phyloP scores from a whole-genome alignment of 1,140 invertebrate species.

The Thaumetopoea pityocampa region DNA sequence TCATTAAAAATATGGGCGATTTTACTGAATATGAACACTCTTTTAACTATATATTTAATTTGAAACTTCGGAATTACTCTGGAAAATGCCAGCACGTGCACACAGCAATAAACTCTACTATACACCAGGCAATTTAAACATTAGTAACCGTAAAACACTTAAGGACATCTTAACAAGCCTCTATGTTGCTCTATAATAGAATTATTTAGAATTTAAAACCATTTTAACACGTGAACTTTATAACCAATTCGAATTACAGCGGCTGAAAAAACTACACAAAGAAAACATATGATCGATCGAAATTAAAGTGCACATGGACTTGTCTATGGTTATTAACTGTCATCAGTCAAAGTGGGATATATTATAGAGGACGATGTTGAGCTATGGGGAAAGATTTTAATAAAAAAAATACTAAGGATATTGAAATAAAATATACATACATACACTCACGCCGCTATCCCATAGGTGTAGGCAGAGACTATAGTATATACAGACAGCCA shows the following conservation, averaged over 20 bases:
- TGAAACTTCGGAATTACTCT: slow-evolving; percentile 53
- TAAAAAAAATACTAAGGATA: not conserved
- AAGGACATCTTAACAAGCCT: not conserved
- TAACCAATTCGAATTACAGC: slow-evolving; percentile 67
- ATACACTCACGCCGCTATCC: too few species aligned
- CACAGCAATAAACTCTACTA: slow-evolving; percentile 54
- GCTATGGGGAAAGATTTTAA: not conserved
- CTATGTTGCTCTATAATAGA: slow-evolving; percentile 8
- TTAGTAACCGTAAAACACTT: slow-evolving; percentile 12
- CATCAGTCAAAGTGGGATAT: slow-evolving; percentile 25
- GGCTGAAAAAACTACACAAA: slow-evolving; percentile 74
- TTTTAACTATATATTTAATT: slow-evolving; percentile 27
- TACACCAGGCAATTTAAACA: slow-evolving; percentile 35
- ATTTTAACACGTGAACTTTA: slow-evolving; percentile 32
- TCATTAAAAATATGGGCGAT: slow-evolving; percentile 1
- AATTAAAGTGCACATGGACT: slow-evolving; percentile 72
- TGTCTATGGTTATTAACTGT: slow-evolving; percentile 57
- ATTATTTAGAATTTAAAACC: slow-evolving; percentile 3
- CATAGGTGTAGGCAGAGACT: too few species aligned
- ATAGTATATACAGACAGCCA: too few species aligned
- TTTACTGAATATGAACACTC: slow-evolving; percentile 18
- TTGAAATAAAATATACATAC: too few species aligned
- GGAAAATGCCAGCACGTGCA: slow-evolving; percentile 72
- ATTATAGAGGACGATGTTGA: slow-evolving; percentile 4
- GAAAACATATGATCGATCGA: slow-evolving; percentile 76